These are phyloP conservation scores for Xanthia icteritia DNA, from an alignment of 2,888 invertebrate species.

Conservation along the genomic window DNA sequence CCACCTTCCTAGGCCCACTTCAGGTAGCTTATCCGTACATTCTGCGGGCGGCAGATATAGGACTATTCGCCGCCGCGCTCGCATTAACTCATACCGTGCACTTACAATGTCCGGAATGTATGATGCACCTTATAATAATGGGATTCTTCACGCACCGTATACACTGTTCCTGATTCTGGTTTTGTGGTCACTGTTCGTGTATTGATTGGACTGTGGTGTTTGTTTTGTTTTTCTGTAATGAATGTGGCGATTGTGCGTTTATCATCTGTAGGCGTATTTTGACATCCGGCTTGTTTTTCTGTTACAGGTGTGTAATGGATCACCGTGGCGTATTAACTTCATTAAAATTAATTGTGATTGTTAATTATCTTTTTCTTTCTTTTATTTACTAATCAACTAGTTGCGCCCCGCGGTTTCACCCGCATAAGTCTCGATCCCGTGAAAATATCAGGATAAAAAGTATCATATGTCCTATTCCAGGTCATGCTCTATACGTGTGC, in stretches of 20 bases:
- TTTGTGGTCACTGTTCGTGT: slow-evolving; percentile 36
- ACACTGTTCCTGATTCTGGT: slow-evolving; percentile 49
- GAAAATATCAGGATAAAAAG: too few relatives aligned
- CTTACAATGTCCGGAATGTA: slow-evolving; percentile 65
- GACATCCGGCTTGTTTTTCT: not conserved
- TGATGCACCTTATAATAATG: slow-evolving; percentile 68
- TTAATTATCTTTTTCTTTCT: too few relatives aligned
- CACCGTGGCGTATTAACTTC: not conserved
- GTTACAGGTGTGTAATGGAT: not conserved
- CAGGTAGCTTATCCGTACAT: slow-evolving; percentile 68
- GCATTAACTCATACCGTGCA: slow-evolving; percentile 69
- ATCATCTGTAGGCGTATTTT: not conserved
- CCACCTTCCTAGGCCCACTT: slow-evolving; percentile 40
- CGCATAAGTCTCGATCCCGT: too few relatives aligned
- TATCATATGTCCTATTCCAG: too few relatives aligned
- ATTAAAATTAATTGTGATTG: not conserved
- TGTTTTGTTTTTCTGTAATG: slow-evolving; percentile 3
- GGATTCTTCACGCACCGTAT: slow-evolving; percentile 66
- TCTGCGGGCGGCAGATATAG: slow-evolving; percentile 67
- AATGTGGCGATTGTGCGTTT: not conserved
- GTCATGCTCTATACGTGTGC: too few relatives aligned
- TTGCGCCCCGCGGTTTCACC: too few relatives aligned
- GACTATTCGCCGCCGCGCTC: slow-evolving; percentile 64
- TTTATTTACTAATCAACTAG: not conserved
- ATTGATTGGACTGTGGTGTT: slow-evolving; percentile 46